Percentiles rank a stretch among this genome's conserved stretches.
These are phyloP conservation scores for Dasyprocta punctata DNA, from an alignment of 2,113 vertebrate species.

Conservation along the genomic window DNA sequence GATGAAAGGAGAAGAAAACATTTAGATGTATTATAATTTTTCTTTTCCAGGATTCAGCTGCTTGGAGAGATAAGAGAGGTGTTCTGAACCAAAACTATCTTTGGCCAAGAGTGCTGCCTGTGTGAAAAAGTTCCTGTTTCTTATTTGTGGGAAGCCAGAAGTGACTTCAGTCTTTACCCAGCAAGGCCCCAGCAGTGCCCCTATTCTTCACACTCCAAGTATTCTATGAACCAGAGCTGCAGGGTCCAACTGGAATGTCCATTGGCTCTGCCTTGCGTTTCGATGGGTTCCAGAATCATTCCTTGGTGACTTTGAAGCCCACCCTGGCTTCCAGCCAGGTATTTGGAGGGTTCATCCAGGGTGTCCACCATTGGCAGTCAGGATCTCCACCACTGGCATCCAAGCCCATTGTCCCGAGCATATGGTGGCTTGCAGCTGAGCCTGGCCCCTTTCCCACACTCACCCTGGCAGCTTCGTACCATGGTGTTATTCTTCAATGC, in stretches of 20 bases:
- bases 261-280: background rate
- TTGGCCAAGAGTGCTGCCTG: background rate
- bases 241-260: background rate
- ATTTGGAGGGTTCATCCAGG: background rate
- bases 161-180: background rate
- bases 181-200: background rate
- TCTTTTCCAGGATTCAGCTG: conserved; percentile 34
- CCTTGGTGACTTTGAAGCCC: background rate
- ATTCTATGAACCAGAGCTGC: background rate
- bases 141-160: conserved; percentile 18
- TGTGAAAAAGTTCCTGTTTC: background rate
- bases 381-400: background rate
- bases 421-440: background rate
- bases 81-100: background rate
- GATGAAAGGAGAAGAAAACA: conserved; percentile 26
- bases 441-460: background rate
- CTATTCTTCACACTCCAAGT: background rate
- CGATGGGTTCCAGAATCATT: background rate
- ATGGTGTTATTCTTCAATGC: background rate
- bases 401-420: background rate
- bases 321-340: background rate
- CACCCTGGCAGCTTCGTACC: too few species aligned
- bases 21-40: conserved; percentile 27
- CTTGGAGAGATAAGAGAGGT: conserved; percentile 61
- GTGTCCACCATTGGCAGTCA: background rate